phyloP scores from a whole-genome alignment of 2,888 invertebrate genomes.

The Chrysolina americana region DNA sequence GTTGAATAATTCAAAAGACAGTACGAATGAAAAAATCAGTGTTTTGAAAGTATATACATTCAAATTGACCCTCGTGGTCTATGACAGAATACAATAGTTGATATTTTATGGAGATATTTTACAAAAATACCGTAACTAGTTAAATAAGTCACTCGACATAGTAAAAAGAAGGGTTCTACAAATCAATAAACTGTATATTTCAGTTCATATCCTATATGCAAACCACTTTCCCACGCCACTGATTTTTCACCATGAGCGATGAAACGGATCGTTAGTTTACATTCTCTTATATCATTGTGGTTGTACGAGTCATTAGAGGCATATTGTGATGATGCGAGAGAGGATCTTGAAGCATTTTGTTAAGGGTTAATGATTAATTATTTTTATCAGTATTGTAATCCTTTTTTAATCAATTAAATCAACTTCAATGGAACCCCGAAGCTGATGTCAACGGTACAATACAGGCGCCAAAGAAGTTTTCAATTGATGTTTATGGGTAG shows the following conservation, averaged over 20 bases:
- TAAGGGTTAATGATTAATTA: slow-evolving; percentile 68
- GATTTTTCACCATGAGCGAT: slow-evolving; percentile 62
- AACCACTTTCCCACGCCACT: slow-evolving; percentile 49
- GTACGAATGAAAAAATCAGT: too few species aligned
- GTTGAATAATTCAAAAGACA: too few species aligned
- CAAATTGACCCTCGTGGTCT: too few species aligned
- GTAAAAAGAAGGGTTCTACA: too few species aligned
- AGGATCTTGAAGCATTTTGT: slow-evolving; percentile 62
- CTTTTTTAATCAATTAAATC: slow-evolving; percentile 67
- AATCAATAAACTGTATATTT: too few species aligned
- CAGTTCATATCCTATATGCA: too few species aligned
- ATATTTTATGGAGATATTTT: too few species aligned
- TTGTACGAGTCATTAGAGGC: slow-evolving; percentile 66
- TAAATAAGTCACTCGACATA: too few species aligned
- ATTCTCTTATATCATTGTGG: slow-evolving; percentile 67
- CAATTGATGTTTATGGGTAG: slow-evolving; percentile 46
- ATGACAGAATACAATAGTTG: too few species aligned
- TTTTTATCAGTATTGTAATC: slow-evolving; percentile 65
- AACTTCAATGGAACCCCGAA: slow-evolving; percentile 60
- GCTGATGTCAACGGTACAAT: slow-evolving; percentile 58
- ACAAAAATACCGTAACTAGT: too few species aligned
- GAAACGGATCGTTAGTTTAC: slow-evolving; percentile 69
- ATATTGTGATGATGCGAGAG: slow-evolving; percentile 63
- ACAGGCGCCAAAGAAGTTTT: slow-evolving; percentile 57
- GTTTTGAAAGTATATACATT: too few species aligned